Evolutionary conservation across 2,888 invertebrate genomes (phyloP).

Genomic region (Mesorhabditis belari): DNA sequence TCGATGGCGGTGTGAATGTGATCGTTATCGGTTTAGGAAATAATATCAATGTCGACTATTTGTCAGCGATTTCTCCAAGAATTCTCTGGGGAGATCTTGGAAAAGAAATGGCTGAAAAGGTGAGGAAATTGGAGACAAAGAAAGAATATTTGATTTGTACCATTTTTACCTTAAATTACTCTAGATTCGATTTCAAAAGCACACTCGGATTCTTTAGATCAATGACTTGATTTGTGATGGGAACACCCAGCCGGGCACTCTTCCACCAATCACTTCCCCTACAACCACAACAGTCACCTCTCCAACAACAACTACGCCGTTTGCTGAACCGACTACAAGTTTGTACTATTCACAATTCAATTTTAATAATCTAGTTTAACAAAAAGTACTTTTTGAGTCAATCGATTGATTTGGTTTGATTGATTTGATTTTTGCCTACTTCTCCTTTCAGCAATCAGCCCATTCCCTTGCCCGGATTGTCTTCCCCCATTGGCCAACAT

Average conservation of each 20-base stretch:
- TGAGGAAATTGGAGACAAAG: no score
- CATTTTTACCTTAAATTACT: no score
- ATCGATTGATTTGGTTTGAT: no score
- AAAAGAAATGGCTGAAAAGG: background rate
- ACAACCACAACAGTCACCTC: slow-evolving; percentile 1
- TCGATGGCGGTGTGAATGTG: background rate
- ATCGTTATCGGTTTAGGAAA: background rate
- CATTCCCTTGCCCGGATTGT: background rate
- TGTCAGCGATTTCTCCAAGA: background rate
- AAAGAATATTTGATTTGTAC: no score
- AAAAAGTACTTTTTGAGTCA: no score
- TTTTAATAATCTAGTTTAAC: no score
- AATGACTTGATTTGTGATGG: background rate
- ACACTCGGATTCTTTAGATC: background rate
- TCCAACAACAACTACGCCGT: background rate
- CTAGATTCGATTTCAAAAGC: background rate
- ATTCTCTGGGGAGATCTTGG: background rate
- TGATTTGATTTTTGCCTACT: no score
- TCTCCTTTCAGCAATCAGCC: background rate
- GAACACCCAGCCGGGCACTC: background rate
- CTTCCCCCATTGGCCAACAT: background rate
- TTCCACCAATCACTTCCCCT: background rate
- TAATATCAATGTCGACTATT: background rate
- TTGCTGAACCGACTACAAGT: background rate
- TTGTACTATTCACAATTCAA: no score